A percentile compares a stretch with the other conserved stretches of the same genome.
Conservation (phyloP, 2,113 vertebrate genomes). For the Phaetusa simplex region DNA sequence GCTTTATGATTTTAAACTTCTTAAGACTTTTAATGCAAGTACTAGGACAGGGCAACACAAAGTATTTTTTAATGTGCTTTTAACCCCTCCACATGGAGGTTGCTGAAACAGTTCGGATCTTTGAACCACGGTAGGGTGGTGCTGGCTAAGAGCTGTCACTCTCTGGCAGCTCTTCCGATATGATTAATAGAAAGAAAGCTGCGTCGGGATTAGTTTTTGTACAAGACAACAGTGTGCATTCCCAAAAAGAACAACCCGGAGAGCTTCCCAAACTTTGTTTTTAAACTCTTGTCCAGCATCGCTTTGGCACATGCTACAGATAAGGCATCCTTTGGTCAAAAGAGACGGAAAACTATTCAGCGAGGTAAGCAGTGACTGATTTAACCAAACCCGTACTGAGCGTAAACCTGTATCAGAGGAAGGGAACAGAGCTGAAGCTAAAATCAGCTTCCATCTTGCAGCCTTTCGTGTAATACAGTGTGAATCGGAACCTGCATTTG, state of each 20-base stretch:
- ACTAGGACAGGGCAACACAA: neutral
- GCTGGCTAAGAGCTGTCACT: neutral
- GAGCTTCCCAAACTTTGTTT: neutral
- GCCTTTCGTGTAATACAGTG: neutral
- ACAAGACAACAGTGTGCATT: neutral
- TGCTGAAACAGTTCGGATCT: slow-evolving; percentile 19
- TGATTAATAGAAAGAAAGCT: neutral
- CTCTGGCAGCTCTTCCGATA: neutral
- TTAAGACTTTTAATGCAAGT: slow-evolving; percentile 29
- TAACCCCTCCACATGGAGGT: slow-evolving; percentile 25
- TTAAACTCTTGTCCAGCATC: neutral
- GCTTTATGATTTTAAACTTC: slow-evolving; percentile 13
- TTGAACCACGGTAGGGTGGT: neutral
- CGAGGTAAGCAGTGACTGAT: neutral
- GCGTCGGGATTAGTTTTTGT: neutral
- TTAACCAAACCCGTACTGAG: neutral
- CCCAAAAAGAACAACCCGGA: neutral
- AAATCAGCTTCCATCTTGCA: neutral
- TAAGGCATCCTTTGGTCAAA: neutral
- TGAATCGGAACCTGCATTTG: neutral
- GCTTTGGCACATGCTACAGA: neutral
- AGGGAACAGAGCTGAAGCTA: neutral
- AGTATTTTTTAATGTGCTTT: slow-evolving; percentile 3
- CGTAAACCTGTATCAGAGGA: neutral
- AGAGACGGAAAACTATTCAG: neutral